Evolutionary conservation across 2,113 vertebrate genomes (phyloP), one percentile per base, ranked within the genome.

Genomic region (Phylloscopus whistleri): DNA sequence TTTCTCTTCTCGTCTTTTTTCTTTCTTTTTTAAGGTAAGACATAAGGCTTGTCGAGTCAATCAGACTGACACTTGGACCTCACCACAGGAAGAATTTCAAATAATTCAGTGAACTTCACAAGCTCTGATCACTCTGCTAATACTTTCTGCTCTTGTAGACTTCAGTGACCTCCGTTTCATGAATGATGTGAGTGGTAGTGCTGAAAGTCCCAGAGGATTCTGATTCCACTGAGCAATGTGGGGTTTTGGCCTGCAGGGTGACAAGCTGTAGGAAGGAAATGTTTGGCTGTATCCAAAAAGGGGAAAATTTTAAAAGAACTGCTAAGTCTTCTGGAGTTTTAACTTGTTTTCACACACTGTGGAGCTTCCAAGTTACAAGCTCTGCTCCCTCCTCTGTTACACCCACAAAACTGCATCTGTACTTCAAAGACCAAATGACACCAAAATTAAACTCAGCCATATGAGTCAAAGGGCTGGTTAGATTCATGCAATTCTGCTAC

Each of bases 331-430:
- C 63, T 69, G 56, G 52, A 89, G 67, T 51, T 88, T 70, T 35
- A 67, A 85, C 46, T 94, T 80, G 51, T 80, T 97, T 96, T 96
- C 85, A 84, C 79, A 90, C 55, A 13, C 52, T 67, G 43, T 56
- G 37, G 43, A 75, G 52, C 76, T 94, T 90, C 79, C 94, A 96
- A 94, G 83, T 84, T 74, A 51, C 39, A 76, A 83, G 62, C 52
- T 88, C 63, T 90, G 68, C 76, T 97, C 43, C 43, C 59, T 83
- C 64, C 76, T 70, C 68, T 86, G n/a, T 84, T 78, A 83, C 80
- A 87, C 44, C 78, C 78, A 82, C 70, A 81, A 70, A 94, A 77
- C 22, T 80, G 52, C 87, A 86, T 83, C 79, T 86, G 84, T 37
- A 81, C 75, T 72, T 82, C 70, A 59, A 95, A 87, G 59, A 58